A percentile compares a stretch with the other conserved stretches of the same genome.
These are phyloP conservation scores for Cephalopholis sonnerati DNA, from an alignment of 2,113 vertebrate genomes.

Conservation along the genomic window DNA sequence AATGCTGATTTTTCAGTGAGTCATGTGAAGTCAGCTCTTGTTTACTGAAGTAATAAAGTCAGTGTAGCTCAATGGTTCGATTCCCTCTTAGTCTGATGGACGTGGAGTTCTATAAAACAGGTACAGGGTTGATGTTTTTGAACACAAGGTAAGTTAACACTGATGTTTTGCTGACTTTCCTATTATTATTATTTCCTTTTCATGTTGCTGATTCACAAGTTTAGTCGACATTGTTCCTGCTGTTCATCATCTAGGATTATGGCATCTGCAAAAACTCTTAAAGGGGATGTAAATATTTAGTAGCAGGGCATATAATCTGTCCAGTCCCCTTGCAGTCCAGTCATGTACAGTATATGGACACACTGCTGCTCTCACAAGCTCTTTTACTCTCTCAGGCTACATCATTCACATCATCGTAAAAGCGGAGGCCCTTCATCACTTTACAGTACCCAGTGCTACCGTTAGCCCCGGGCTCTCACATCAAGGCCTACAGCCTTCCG, in stretches of 20 bases:
- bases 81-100: background rate
- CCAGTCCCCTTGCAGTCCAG: slow-evolving; percentile 28
- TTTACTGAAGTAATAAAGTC: background rate
- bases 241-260: background rate
- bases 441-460: slow-evolving; percentile 83
- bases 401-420: slow-evolving; percentile 84
- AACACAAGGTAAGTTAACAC: slow-evolving; percentile 4
- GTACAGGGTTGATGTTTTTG: background rate
- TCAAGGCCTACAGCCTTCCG: slow-evolving; percentile 66
- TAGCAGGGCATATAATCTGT: slow-evolving; percentile 14
- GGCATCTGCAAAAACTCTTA: slow-evolving; percentile 30
- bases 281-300: slow-evolving; percentile 46
- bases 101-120: too few species aligned
- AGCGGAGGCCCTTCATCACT: slow-evolving; percentile 76
- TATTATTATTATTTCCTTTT: background rate
- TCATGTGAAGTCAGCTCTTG: background rate
- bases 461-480: slow-evolving; percentile 80
- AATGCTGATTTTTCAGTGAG: background rate
- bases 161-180: background rate
- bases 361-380: slow-evolving; percentile 60
- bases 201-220: background rate
- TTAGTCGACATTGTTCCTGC: background rate
- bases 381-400: slow-evolving; percentile 78
- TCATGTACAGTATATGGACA: slow-evolving; percentile 64
- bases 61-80: background rate